Evolutionary conservation across 2,113 vertebrate genomes (phyloP), one percentile per base, ranked within the genome.

Genomic region (Rousettus leschenaultii): DNA sequence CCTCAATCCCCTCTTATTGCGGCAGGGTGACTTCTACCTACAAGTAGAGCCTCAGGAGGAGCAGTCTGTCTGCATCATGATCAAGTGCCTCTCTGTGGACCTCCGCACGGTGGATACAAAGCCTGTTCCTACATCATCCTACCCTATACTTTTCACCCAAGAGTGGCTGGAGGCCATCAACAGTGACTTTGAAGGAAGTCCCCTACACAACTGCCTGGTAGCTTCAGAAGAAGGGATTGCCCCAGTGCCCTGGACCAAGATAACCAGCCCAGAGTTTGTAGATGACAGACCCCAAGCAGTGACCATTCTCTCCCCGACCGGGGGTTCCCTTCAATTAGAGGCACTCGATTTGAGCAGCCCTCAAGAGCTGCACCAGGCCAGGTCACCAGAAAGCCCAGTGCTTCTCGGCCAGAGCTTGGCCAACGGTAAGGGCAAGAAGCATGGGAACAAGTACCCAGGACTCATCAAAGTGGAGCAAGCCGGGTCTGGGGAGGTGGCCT

Each of bases 11-110:
- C 98, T 99, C 95, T 97, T 99, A 30, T 97, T 99, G 95, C 99
- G 98, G 22, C 98, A 98, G 0, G 99, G 84, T 0, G 99, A 99
- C 98, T 99, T 99, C 96, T 99, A 99, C 98, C 99, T 99, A 82
- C 99, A 99, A 83, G 99, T 99, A 0, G 99, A 98, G 80, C 98
- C 99, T 10, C 98, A 97, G 26, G 98, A 98, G 90, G 98, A 99
- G 95, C 99, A 99, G 92, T 97, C 98, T 0, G 99, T 98, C 0
- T 98, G 99, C 89, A 98, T 99, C 43, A 97, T 98, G 12, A 18
- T 99, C 96, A 99, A 99, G 96, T 99, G 98, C 87, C 99, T 99
- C 70, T 98, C 99, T 83, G 86, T 84, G 8, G 99, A 99, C 92
- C 98, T 99, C 92, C 96, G 92, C 97, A 97, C 97, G 0, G 98